These are phyloP conservation scores for Neodontobutis hainanensis DNA, from an alignment of 2,113 vertebrate genomes.

Conservation along the genomic window DNA sequence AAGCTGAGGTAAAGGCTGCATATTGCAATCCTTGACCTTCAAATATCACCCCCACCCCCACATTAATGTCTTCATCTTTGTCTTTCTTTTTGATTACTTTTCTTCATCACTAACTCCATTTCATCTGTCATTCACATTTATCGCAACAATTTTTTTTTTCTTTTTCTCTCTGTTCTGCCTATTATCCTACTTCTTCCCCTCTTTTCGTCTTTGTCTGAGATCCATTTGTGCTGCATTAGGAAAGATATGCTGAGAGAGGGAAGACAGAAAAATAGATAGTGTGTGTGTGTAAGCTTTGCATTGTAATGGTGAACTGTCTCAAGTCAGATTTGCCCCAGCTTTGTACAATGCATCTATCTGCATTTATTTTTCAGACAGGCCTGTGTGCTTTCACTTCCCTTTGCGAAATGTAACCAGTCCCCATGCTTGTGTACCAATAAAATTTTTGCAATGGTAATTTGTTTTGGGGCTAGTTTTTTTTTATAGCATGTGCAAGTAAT, in stretches of 20 bases:
- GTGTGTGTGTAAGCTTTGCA: conserved; percentile 66
- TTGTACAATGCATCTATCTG: conserved; percentile 58
- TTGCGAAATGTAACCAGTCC: conserved; percentile 20
- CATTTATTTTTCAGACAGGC: conserved; percentile 48
- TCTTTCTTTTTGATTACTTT: conserved; percentile 3
- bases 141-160: background rate
- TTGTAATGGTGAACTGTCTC: conserved; percentile 64
- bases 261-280: conserved; percentile 52
- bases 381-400: conserved; percentile 23
- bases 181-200: conserved; percentile 20
- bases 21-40: conserved; percentile 39
- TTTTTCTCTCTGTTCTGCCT: conserved; percentile 32
- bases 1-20: conserved; percentile 22
- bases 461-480: conserved; percentile 38
- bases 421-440: conserved; percentile 26
- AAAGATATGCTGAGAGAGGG: conserved; percentile 52
- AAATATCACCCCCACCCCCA: conserved; percentile 7
- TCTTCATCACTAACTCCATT: conserved; percentile 5
- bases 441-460: conserved; percentile 63
- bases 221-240: conserved; percentile 67
- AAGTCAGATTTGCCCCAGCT: conserved; percentile 54
- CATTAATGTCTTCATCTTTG: conserved; percentile 10
- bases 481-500: conserved; percentile 42
- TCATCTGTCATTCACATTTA: conserved; percentile 7
- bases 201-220: conserved; percentile 39